Conservation (phyloP, 2,888 invertebrate genomes). For the Caenorhabditis sp. region DNA sequence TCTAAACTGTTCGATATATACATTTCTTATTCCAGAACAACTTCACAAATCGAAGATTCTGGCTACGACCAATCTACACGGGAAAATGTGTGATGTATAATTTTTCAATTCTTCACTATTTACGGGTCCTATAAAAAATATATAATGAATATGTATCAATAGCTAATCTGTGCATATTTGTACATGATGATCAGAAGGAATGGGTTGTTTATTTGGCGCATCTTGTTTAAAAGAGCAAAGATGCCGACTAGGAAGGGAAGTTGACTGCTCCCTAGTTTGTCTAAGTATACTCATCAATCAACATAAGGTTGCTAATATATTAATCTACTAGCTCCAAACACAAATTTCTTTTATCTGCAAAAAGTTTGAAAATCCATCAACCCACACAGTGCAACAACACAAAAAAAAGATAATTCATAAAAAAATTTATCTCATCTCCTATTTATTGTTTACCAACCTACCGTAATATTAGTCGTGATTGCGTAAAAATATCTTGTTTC, state of each 20-base stretch:
- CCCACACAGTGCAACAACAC: conserved; percentile 10
- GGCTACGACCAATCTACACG: conserved; percentile 36
- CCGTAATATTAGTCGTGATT: conserved; percentile 19
- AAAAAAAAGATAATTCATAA: conserved; percentile 22
- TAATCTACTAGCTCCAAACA: too few relatives aligned
- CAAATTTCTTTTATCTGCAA: conserved; percentile 15
- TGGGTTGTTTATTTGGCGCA: conserved; percentile 22
- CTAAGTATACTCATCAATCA: not conserved
- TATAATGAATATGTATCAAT: not conserved
- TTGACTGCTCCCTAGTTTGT: not conserved
- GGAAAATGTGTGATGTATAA: conserved; percentile 7
- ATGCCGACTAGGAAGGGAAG: not conserved
- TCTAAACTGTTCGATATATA: not conserved
- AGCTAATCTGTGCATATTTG: conserved; percentile 16
- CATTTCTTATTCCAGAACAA: conserved; percentile 17
- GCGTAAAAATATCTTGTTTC: conserved; percentile 17
- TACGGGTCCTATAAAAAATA: conserved; percentile 29
- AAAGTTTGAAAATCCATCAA: conserved; percentile 9
- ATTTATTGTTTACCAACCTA: conserved; percentile 23
- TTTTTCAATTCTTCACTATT: conserved; percentile 10
- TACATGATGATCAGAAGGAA: conserved; percentile 10
- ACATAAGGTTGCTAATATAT: too few relatives aligned
- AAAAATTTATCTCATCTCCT: not conserved
- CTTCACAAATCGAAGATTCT: conserved; percentile 33
- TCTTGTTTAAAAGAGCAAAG: conserved; percentile 12